Conservation (phyloP, 2,113 vertebrate species). For the Paralichthys olivaceus region DNA sequence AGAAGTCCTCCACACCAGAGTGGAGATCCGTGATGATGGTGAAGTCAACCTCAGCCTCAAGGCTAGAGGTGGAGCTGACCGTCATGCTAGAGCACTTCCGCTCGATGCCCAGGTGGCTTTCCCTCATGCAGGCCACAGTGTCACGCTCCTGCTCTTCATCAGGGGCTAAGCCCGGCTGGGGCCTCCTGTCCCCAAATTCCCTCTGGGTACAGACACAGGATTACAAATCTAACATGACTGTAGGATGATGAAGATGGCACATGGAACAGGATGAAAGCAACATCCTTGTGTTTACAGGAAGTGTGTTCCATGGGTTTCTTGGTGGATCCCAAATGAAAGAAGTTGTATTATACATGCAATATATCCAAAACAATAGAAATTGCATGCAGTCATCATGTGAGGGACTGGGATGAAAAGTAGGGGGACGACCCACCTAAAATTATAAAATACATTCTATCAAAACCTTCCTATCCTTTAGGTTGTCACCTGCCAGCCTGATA, state of each 20-base stretch:
- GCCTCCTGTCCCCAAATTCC: constrained; percentile 74
- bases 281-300: background rate
- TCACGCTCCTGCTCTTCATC: constrained; percentile 93
- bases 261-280: constrained; percentile 8
- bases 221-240: constrained; percentile 17
- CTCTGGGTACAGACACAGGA: constrained; percentile 75
- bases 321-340: constrained; percentile 10
- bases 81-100: constrained; percentile 98
- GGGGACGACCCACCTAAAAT: background rate
- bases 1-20: constrained; percentile 88
- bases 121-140: constrained; percentile 86
- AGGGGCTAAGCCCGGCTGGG: constrained; percentile 50
- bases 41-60: constrained; percentile 96
- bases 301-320: background rate
- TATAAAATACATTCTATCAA: background rate
- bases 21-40: constrained; percentile 92
- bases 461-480: background rate
- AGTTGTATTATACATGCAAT: constrained; percentile 3
- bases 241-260: constrained; percentile 1
- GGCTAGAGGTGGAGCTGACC: constrained; percentile 94
- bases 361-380: background rate
- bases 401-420: background rate
- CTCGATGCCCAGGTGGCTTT: constrained; percentile 92
- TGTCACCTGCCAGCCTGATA: background rate
- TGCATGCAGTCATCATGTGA: background rate